These are phyloP conservation scores for Cranoglanis bouderius DNA, from an alignment of 2,113 vertebrate genomes.

Conservation along the genomic window DNA sequence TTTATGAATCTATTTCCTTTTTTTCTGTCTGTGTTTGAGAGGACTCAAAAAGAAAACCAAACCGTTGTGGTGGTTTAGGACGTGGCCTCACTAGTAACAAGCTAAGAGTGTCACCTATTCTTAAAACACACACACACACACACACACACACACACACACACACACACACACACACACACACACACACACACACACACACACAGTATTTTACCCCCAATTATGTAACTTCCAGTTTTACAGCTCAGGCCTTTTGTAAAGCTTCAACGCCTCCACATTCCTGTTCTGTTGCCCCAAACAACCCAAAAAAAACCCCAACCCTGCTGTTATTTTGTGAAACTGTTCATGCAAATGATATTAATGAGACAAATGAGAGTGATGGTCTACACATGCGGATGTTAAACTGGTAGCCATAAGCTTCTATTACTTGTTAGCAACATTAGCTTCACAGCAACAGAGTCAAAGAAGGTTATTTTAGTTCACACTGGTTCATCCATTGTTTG, in stretches of 20 bases:
- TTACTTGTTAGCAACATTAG: neutral
- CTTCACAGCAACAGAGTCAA: neutral
- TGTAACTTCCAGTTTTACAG: neutral
- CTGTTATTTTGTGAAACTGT: neutral
- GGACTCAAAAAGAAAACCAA: too few relatives aligned
- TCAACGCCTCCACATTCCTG: neutral
- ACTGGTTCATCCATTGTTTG: neutral
- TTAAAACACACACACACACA: neutral
- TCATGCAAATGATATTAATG: neutral
- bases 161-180: constrained; percentile 11
- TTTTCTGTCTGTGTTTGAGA: too few relatives aligned
- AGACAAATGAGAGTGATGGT: neutral
- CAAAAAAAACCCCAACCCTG: neutral
- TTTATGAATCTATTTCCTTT: neutral
- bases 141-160: neutral
- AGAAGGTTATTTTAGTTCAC: neutral
- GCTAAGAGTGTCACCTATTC: neutral
- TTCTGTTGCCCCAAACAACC: neutral
- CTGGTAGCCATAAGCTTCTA: neutral
- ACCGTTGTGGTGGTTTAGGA: too few relatives aligned
- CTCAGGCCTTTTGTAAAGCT: neutral
- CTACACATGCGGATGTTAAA: neutral
- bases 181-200: constrained; percentile 22
- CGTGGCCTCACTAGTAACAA: too few relatives aligned
- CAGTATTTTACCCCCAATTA: neutral